phyloP scores from a whole-genome alignment of 1,140 invertebrate genomes.

The Lamellibrachia luymesi region DNA sequence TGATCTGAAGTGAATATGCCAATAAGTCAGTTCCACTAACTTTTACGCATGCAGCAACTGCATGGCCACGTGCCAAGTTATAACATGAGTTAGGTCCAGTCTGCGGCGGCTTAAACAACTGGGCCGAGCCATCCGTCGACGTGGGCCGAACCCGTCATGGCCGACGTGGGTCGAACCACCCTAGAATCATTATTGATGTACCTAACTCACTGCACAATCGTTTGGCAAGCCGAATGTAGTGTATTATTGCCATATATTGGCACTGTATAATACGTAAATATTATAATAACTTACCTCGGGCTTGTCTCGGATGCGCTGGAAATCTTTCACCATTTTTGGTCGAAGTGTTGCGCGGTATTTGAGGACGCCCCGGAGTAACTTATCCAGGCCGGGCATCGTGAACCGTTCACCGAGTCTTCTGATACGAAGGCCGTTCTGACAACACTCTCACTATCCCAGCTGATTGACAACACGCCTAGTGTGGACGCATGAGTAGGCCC shows the following conservation, averaged over 20 bases:
- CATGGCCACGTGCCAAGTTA: too few species aligned
- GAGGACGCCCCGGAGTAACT: constrained; percentile 84
- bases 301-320: constrained; percentile 80
- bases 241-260: background rate
- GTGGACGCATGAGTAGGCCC: background rate
- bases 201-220: background rate
- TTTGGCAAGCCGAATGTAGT: background rate
- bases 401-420: background rate
- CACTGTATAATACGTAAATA: background rate
- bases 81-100: too few species aligned
- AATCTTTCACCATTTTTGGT: constrained; percentile 85
- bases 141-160: too few species aligned
- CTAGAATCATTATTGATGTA: too few species aligned
- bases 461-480: background rate
- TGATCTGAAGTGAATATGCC: too few species aligned
- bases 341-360: constrained; percentile 77
- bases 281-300: constrained; percentile 69
- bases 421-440: background rate
- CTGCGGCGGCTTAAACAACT: too few species aligned
- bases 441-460: background rate
- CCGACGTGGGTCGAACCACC: too few species aligned
- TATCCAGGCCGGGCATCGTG: constrained; percentile 64
- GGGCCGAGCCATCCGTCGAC: too few species aligned
- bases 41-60: too few species aligned
- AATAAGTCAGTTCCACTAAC: too few species aligned